Base-by-base conservation (phyloP, 2,797 vertebrate genomes). In the Silurus lanzhouensis region DNA sequence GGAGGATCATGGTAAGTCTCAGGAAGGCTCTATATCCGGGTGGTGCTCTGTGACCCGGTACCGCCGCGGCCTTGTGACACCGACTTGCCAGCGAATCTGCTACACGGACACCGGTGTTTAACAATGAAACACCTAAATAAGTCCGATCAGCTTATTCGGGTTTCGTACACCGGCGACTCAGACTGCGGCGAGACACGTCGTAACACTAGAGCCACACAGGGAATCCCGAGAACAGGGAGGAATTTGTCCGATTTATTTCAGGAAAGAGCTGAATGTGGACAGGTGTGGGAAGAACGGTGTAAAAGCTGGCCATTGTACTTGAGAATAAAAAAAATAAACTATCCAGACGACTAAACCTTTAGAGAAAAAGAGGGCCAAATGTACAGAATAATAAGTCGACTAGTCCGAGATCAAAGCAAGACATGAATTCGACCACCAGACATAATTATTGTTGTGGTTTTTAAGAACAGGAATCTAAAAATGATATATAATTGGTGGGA, bases 11-110 rank as follows among this genome's bases (percentile, higher is more conserved):
- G 85, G 86, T 8, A 3, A 91, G 91, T 92, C 91, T 91, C 88
- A 91, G 90, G 88, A 87, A 92, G 89, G 89, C 86, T 77, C 89
- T 85, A 91, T 91, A 89, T 88, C 90, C 71, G 48, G 81, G 44
- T n/a, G 61, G 9, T 70, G 74, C 72, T 80, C 58, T n/a, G 68
- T 78, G 81, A 79, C 60, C 46, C 7, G 66, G 38, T 44, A 83
- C 83, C 86, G 82, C 75, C 80, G 71, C 71, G 78, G 90, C 86
- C 85, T 67, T 70, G 46, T 79, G 89, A 90, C 88, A 89, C 89
- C 88, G 87, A 64, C 89, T 87, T 86, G 86, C 85, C 88, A 87
- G 84, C 44, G 84, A 87, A 89, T 93, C 90, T 87, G 82, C 91
- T 90, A 88, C 85, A 87, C 80, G 64, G 76, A 84, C 74, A 86